Conservation (phyloP, 2,888 invertebrate species). For the Baronia brevicornis region DNA sequence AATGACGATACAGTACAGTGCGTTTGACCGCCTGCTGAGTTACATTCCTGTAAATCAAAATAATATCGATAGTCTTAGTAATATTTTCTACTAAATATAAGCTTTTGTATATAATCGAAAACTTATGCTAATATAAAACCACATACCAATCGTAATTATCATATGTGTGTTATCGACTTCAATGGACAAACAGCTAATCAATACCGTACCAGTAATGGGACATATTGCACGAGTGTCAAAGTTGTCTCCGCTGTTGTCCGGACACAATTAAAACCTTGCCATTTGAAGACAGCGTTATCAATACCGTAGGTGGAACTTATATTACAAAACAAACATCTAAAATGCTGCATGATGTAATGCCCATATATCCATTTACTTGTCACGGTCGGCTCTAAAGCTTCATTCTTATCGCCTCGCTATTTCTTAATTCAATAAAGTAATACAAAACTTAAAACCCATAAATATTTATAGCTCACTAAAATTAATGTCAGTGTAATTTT, state of each 20-base stretch:
- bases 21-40: no score
- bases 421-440: conserved; percentile 34
- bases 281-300: neutral
- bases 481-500: conserved; percentile 36
- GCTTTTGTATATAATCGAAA: no score
- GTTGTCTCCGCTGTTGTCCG: neutral
- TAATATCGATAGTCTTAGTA: no score
- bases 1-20: no score
- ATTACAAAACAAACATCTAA: conserved; percentile 3
- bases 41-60: no score
- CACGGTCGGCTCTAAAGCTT: conserved; percentile 28
- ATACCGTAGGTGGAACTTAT: conserved; percentile 3
- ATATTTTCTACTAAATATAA: no score
- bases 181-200: no score
- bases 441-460: conserved; percentile 28
- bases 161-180: no score
- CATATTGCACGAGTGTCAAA: neutral
- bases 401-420: conserved; percentile 28
- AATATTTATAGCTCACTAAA: conserved; percentile 47
- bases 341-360: conserved; percentile 18
- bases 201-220: no score
- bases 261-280: neutral
- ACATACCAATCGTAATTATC: no score
- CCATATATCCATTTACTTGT: conserved; percentile 22
- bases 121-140: no score